These are phyloP conservation scores for Callitettix versicolor DNA, from an alignment of 1,140 invertebrate genomes.

Conservation along the genomic window DNA sequence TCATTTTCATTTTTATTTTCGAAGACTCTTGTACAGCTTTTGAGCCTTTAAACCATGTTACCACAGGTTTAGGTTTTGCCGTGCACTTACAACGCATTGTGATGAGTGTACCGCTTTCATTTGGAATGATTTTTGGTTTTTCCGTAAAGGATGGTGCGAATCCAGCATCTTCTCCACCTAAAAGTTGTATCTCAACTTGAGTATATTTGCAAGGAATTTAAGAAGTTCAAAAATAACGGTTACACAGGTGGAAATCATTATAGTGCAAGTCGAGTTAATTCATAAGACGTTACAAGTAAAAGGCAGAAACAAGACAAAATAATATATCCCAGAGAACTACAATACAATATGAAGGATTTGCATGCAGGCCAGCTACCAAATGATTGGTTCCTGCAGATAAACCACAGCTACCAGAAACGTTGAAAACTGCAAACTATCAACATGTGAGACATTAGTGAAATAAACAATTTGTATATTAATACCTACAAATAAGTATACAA, in stretches of 20 bases:
- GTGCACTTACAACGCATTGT: slow-evolving; percentile 93
- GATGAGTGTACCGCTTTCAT: slow-evolving; percentile 88
- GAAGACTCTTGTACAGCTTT: slow-evolving; percentile 74
- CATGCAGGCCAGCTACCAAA: not conserved
- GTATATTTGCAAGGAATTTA: too few relatives aligned
- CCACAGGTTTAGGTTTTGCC: slow-evolving; percentile 79
- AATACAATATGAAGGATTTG: not conserved
- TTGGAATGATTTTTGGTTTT: slow-evolving; percentile 94
- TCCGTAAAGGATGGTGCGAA: slow-evolving; percentile 91
- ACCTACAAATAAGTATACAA: too few relatives aligned
- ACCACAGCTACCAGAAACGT: not conserved
- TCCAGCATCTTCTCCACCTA: slow-evolving; percentile 82
- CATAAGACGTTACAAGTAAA: not conserved
- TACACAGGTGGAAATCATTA: not conserved
- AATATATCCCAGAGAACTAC: not conserved
- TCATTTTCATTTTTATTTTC: slow-evolving; percentile 71
- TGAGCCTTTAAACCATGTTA: slow-evolving; percentile 82
- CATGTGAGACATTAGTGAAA: too few relatives aligned
- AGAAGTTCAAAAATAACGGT: not conserved
- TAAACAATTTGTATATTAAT: too few relatives aligned
- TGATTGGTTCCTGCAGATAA: not conserved
- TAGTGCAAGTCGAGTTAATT: not conserved
- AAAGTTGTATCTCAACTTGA: slow-evolving; percentile 26
- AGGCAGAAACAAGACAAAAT: not conserved
- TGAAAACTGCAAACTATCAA: not conserved